Evolutionary conservation across 2,888 invertebrate species (phyloP), one percentile per base, ranked within the genome.

Genomic region (Orthosia gracilis): DNA sequence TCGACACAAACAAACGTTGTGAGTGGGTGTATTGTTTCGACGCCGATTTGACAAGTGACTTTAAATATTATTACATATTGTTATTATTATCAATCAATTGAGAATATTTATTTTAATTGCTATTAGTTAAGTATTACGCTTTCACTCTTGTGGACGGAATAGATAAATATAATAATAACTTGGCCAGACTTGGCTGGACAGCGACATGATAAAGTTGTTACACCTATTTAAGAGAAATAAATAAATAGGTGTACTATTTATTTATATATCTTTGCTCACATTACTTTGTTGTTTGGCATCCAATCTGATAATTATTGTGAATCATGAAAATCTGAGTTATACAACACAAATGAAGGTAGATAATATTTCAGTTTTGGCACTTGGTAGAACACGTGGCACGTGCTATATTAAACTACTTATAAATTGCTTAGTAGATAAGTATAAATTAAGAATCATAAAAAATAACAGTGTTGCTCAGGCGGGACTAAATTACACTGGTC

Each of bases 241-340:
- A n/a, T n/a, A n/a, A n/a, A n/a, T n/a, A n/a, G n/a, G n/a, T n/a
- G n/a, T n/a, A n/a, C 50, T 50, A 50, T 50, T 50, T 55, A 55
- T 55, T 55, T 55, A 55, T 55, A 23, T 55, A 4, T 55, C 12
- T 55, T 55, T 58, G 9, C 31, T 58, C 18, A 58, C 58, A 58
- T 58, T 58, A 58, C 40, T 58, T 58, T 58, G 58, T n/a, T n/a
- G 5, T 58, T 58, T 58, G 58, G 58, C 40, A 58, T 58, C 12
- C 40, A 31, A n/a, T 58, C 31, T 58, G 31, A 58, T 58, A 58
- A 58, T 58, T 31, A 58, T 58, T 58, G 58, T 58, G 58, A 58
- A 4, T 58, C 3, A 9, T 31, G 31, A 31, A 31, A 31, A 31
- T 58, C 11, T 58, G 31, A 58, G 57, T 31, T 58, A 58, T 58